A percentile compares a stretch with the other conserved stretches of the same genome.
Conservation (phyloP, 92 coral and sea anemone species). For the Virgularia gustaviana region DNA sequence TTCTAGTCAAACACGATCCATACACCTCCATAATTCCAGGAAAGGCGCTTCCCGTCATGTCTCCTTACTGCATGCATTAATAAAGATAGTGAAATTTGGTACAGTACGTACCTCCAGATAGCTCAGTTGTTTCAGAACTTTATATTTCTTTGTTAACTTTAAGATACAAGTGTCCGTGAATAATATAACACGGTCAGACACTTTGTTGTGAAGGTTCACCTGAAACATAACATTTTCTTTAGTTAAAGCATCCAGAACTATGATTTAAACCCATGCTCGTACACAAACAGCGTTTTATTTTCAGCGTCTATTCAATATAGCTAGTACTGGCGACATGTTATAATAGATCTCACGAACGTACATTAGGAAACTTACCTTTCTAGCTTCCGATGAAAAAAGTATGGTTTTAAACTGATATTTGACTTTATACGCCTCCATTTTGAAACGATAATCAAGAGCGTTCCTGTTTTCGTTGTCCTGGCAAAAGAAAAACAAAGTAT, state of each 20-base stretch:
- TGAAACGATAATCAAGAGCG: conserved; percentile 12
- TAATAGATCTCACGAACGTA: too few relatives aligned
- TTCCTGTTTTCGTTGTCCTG: conserved; percentile 30
- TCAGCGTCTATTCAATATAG: too few relatives aligned
- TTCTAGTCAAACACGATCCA: too few relatives aligned
- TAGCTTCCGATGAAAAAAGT: conserved; percentile 68
- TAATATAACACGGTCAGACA: conserved; percentile 67
- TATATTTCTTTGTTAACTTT: conserved; percentile 74
- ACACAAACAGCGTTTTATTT: too few relatives aligned
- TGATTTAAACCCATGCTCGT: too few relatives aligned
- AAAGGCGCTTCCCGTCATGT: too few relatives aligned
- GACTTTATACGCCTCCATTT: conserved; percentile 19
- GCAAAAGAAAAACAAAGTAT: too few relatives aligned
- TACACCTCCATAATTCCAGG: too few relatives aligned
- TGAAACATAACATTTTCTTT: too few relatives aligned
- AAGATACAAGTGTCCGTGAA: conserved; percentile 64
- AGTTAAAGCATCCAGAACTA: too few relatives aligned
- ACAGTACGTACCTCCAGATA: conserved; percentile 17
- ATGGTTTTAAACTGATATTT: conserved; percentile 40
- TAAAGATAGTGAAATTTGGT: background rate
- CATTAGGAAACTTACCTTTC: conserved; percentile 51
- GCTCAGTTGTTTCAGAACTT: conserved; percentile 58
- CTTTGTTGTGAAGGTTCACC: conserved; percentile 76
- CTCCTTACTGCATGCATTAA: too few relatives aligned
- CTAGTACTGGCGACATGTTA: background rate